Percentiles rank a stretch among this genome's conserved stretches.
These are phyloP conservation scores for Goniozus legneri DNA, from an alignment of 1,140 invertebrate genomes.

Conservation along the genomic window DNA sequence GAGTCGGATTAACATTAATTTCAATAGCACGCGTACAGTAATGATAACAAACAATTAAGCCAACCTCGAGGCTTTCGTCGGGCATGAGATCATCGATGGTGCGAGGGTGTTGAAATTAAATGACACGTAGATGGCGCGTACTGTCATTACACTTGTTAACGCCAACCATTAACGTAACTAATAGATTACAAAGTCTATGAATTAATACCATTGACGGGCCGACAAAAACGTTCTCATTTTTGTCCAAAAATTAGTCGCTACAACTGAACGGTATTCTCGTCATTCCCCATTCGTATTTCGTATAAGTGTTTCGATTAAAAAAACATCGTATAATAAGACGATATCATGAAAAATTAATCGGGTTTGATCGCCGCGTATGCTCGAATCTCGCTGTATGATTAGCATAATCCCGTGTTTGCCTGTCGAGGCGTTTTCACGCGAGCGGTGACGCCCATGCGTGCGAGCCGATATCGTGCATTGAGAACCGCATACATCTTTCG, in stretches of 20 bases:
- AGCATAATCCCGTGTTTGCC: no score
- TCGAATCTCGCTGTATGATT: no score
- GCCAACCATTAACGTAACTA: conserved; percentile 47
- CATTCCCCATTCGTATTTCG: no score
- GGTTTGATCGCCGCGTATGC: no score
- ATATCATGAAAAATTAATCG: no score
- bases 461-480: conserved; percentile 30
- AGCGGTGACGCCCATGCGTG: no score
- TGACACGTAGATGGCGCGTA: conserved; percentile 52
- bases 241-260: no score
- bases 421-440: no score
- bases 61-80: conserved; percentile 41
- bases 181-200: conserved; percentile 53
- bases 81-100: conserved; percentile 56
- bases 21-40: conserved; percentile 53
- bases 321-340: no score
- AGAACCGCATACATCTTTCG: conserved; percentile 33
- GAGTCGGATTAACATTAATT: conserved; percentile 54
- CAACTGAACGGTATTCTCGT: no score
- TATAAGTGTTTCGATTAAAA: no score
- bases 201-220: conserved; percentile 43
- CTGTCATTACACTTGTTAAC: conserved; percentile 52
- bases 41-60: conserved; percentile 56
- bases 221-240: conserved; percentile 37
- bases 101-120: conserved; percentile 48